Evolutionary conservation across 2,888 invertebrate species (phyloP), one percentile per base, ranked within the genome.

Genomic region (Torymus texanus): DNA sequence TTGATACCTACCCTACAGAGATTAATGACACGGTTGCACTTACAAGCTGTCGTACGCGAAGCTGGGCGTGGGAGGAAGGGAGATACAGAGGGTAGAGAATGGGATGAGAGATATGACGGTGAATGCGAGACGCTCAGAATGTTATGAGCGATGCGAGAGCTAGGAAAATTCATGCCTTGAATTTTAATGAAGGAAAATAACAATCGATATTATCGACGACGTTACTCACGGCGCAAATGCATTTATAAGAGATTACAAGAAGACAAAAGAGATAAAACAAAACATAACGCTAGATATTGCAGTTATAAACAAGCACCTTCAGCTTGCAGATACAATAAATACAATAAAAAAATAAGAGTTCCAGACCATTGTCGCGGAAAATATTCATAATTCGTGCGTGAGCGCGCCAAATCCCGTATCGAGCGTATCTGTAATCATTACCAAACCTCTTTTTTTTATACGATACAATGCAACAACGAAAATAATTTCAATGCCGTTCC

Each of bases 21-120:
- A 78, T 78, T 78, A 78, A 78, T 78, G 72, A 73, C 67, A 67
- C 55, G 65, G 76, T 61, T 78, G 78, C 72, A 72, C 78, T 78
- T 71, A 68, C 76, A 77, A 77, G 76, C 76, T 77, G 76, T 77
- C 71, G 76, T 71, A 59, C 51, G 70, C 18, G 67, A 41, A 41
- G 41, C 8, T 50, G n/a, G 41, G 56, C 3, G 55, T 50, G 68
- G 12, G 65, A 10, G 50, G 41, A 65, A 50, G 66, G 58, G 56
- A 66, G 53, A 18, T 55, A 51, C 41, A 72, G 8, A 65, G 14
- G 70, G 29, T 18, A 50, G 41, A 53, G 65, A 72, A 56, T 58
- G 53, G 18, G n/a, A 16, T 13, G 67, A 55, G 63, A 68, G 51
- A 67, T 21, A 21, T 14, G 14, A 16, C 58, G n/a, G 14, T 41